Evolutionary conservation across 2,113 vertebrate species (phyloP).

Genomic region (Proterorhinus semilunaris): DNA sequence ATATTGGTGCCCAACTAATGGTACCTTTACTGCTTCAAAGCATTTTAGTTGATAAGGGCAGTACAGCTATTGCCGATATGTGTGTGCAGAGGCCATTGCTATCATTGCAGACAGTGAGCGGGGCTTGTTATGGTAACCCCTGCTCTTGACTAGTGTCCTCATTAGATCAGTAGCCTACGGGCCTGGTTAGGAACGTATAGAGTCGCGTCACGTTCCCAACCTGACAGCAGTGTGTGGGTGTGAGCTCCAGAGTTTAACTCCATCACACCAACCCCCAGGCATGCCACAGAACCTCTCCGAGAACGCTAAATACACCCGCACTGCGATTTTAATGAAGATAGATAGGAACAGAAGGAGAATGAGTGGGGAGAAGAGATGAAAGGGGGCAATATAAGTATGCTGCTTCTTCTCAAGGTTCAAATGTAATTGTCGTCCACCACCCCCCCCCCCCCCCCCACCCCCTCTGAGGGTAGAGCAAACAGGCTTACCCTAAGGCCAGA

Average conservation of each 20-base stretch:
- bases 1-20: conserved; percentile 44
- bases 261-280: conserved; percentile 48
- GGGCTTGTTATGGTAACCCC: conserved; percentile 63
- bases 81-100: background rate
- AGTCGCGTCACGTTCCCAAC: conserved; percentile 41
- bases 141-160: conserved; percentile 54
- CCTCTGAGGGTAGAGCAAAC: conserved; percentile 56
- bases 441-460: conserved; percentile 59
- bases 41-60: conserved; percentile 47
- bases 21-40: conserved; percentile 54
- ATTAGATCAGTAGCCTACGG: conserved; percentile 55
- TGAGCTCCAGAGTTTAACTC: conserved; percentile 41
- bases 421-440: conserved; percentile 73
- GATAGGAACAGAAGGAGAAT: conserved; percentile 53
- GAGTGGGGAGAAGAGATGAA: conserved; percentile 58
- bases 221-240: conserved; percentile 30
- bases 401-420: conserved; percentile 61
- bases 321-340: conserved; percentile 74
- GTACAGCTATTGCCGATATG: background rate
- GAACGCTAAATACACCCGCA: conserved; percentile 67
- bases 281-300: conserved; percentile 60
- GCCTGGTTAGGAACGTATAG: conserved; percentile 33
- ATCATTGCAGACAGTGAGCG: conserved; percentile 24
- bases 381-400: conserved; percentile 49
- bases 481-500: conserved; percentile 61